phyloP scores from a whole-genome alignment of 2,113 vertebrate genomes.

The Dascyllus trimaculatus region DNA sequence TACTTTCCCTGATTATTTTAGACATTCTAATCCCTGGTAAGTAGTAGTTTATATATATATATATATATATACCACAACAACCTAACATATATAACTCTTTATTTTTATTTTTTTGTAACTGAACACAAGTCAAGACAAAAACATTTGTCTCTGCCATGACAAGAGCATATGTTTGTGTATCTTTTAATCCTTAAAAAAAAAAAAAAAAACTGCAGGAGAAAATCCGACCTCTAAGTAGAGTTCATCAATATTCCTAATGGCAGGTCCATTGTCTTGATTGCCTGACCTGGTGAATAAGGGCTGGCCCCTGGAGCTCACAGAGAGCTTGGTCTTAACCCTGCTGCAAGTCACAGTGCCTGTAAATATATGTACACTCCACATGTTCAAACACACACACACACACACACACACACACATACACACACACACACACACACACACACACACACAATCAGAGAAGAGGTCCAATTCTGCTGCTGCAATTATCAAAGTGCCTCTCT shows the following conservation, averaged over 20 bases:
- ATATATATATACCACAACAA: no score
- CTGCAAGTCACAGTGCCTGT: conserved; percentile 7
- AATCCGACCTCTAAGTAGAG: conserved; percentile 36
- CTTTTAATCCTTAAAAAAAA: conserved; percentile 8
- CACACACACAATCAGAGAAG: conserved; percentile 54
- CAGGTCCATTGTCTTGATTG: conserved; percentile 72
- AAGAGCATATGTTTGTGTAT: conserved; percentile 37
- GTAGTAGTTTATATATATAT: no score
- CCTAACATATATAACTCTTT: no score
- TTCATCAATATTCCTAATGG: conserved; percentile 77
- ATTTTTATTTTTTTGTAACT: no score
- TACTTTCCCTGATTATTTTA: no score
- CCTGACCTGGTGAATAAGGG: conserved; percentile 41
- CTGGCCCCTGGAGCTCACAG: conserved; percentile 8
- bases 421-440: not conserved
- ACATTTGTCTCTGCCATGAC: not conserved
- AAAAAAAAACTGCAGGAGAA: not conserved
- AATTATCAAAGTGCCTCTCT: conserved; percentile 79
- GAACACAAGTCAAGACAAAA: no score
- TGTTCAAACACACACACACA: not conserved
- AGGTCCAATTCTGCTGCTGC: conserved; percentile 33
- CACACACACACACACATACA: conserved; percentile 51
- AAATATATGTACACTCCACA: not conserved
- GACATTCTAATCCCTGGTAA: no score
- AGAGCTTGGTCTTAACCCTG: not conserved